These are phyloP conservation scores for Leucoptera coffeella DNA, from an alignment of 2,888 invertebrate genomes.

Conservation along the genomic window DNA sequence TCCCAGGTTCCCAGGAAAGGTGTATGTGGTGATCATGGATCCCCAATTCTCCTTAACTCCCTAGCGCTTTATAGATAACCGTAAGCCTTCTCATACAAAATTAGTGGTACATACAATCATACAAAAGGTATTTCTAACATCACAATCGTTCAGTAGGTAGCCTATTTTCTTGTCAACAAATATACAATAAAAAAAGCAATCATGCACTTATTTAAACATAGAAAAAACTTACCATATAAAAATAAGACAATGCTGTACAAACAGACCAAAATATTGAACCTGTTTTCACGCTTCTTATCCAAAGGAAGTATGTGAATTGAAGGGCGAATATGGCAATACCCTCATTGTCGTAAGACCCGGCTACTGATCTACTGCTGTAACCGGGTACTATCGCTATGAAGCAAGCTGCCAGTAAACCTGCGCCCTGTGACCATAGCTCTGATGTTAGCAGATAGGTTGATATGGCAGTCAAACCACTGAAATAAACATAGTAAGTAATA, in stretches of 20 bases:
- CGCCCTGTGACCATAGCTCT: slow-evolving; percentile 94
- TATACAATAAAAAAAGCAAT: slow-evolving; percentile 1
- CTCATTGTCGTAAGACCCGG: slow-evolving; percentile 99
- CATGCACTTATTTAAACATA: too few species aligned
- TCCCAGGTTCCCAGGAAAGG: too few species aligned
- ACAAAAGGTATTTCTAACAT: too few species aligned
- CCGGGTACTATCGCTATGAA: slow-evolving; percentile 99
- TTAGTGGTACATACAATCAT: too few species aligned
- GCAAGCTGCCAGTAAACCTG: slow-evolving; percentile 96
- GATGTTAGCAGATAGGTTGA: slow-evolving; percentile 96
- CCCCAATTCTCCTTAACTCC: too few species aligned
- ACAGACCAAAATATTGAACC: slow-evolving; percentile 97
- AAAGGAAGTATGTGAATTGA: slow-evolving; percentile 96
- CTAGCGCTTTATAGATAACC: too few species aligned
- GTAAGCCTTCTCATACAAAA: too few species aligned
- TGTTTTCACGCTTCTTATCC: slow-evolving; percentile 97
- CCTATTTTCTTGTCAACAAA: slow-evolving; percentile 4
- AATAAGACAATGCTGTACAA: slow-evolving; percentile 91
- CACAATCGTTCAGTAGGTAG: too few species aligned
- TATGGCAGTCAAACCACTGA: slow-evolving; percentile 93
- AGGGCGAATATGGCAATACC: slow-evolving; percentile 99
- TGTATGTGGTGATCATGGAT: too few species aligned
- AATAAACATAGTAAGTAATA: not conserved
- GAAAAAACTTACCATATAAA: slow-evolving; percentile 96
- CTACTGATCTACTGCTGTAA: slow-evolving; percentile 97